Evolutionary conservation across 2,797 vertebrate species (phyloP).

Genomic region (Pyrocephalus nanus): DNA sequence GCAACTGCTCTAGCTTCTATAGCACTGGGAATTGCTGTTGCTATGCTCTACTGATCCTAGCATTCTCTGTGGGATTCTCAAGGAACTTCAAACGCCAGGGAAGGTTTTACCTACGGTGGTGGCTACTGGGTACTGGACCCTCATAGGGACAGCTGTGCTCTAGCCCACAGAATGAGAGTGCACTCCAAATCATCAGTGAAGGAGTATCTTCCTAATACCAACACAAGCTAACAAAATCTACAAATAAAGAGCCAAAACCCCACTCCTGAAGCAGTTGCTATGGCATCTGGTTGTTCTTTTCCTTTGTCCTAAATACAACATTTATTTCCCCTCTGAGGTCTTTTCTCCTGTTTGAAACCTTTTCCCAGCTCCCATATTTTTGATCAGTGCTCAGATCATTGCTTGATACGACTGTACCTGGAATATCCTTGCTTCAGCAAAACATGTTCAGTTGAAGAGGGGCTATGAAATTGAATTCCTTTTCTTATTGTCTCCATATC

Average conservation of each 20-base stretch:
- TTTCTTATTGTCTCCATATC: neutral
- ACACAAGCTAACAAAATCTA: neutral
- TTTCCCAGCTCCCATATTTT: neutral
- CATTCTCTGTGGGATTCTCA: neutral
- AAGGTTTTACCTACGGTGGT: neutral
- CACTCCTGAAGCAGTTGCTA: neutral
- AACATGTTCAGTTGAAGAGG: neutral
- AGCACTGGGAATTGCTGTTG: constrained; percentile 33
- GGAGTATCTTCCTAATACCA: neutral
- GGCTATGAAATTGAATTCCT: neutral
- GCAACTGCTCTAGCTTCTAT: neutral
- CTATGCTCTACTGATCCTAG: neutral
- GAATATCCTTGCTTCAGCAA: neutral
- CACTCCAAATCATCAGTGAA: accelerated
- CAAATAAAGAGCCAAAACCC: neutral
- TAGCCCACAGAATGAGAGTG: neutral
- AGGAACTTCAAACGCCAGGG: neutral
- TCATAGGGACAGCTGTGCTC: neutral
- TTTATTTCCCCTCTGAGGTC: neutral
- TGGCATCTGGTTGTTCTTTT: neutral
- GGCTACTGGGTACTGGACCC: neutral
- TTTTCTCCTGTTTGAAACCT: neutral
- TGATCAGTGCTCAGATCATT: neutral
- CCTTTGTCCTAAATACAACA: neutral
- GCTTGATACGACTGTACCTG: neutral